A percentile compares a stretch with the other conserved stretches of the same genome.
phyloP scores from a whole-genome alignment of 1,140 invertebrate species.

The Melitaea cinxia region DNA sequence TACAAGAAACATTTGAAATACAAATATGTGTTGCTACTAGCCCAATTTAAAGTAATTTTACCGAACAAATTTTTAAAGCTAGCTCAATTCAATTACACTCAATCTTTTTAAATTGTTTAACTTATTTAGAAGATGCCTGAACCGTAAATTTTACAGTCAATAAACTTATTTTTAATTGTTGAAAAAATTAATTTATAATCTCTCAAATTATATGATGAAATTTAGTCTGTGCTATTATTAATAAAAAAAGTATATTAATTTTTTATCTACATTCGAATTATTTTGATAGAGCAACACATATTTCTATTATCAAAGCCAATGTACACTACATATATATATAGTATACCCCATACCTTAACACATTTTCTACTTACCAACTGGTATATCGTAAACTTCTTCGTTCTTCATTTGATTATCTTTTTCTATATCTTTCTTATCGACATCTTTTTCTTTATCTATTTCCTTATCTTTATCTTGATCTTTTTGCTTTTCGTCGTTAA shows the following conservation, averaged over 20 bases:
- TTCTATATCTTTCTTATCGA: slow-evolving; percentile 56
- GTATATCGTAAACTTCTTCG: slow-evolving; percentile 76
- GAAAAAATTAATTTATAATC: too few species aligned
- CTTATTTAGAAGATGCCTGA: too few species aligned
- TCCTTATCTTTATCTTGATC: slow-evolving; percentile 45
- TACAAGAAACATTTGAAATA: neutral
- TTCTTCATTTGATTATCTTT: slow-evolving; percentile 44
- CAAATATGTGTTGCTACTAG: slow-evolving; percentile 7
- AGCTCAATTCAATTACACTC: too few species aligned
- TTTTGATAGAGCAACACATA: neutral
- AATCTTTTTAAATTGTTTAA: too few species aligned
- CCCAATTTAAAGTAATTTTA: too few species aligned
- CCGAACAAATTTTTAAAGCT: too few species aligned
- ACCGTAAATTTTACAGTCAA: too few species aligned
- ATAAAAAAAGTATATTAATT: too few species aligned
- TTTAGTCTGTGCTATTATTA: too few species aligned
- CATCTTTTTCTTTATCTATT: slow-evolving; percentile 56
- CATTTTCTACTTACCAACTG: slow-evolving; percentile 62
- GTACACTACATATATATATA: neutral
- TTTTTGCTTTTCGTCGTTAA: slow-evolving; percentile 56
- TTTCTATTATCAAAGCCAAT: neutral
- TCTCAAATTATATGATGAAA: too few species aligned
- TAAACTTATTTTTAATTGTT: too few species aligned
- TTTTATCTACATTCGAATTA: too few species aligned
- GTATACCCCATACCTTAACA: neutral